Conservation (phyloP, 1,140 invertebrate species). For the Drosophila willistoni region DNA sequence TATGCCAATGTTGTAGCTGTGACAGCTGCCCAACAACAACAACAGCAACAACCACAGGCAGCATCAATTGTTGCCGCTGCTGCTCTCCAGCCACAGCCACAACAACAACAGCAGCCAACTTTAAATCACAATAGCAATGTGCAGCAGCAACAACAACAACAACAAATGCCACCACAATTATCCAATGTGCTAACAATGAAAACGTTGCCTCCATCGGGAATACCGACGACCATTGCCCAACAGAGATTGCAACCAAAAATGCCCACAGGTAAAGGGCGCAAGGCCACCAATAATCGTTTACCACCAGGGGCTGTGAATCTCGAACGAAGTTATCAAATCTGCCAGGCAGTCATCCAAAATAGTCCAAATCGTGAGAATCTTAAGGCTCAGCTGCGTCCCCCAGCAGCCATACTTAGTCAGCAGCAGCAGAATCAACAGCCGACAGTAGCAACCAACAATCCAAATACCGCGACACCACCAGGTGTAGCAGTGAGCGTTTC, state of each 20-base stretch:
- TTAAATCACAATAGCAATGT: constrained; percentile 49
- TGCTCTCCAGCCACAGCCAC: constrained; percentile 27
- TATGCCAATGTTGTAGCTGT: constrained; percentile 69
- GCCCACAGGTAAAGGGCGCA: constrained; percentile 81
- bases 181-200: constrained; percentile 70
- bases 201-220: constrained; percentile 83
- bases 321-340: constrained; percentile 97
- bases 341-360: constrained; percentile 96
- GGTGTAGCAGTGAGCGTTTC: constrained; percentile 32
- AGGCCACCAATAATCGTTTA: constrained; percentile 87
- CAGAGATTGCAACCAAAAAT: constrained; percentile 78
- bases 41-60: constrained; percentile 46
- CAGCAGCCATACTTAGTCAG: constrained; percentile 86
- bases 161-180: constrained; percentile 20
- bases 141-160: constrained; percentile 36
- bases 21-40: constrained; percentile 43
- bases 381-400: constrained; percentile 92
- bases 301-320: constrained; percentile 95
- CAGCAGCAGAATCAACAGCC: constrained; percentile 74
- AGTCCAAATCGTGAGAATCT: constrained; percentile 94
- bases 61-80: constrained; percentile 42
- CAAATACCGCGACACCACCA: constrained; percentile 8
- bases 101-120: constrained; percentile 35
- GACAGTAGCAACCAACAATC: neutral
- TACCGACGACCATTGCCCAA: constrained; percentile 82